phyloP scores from a whole-genome alignment of 2,797 vertebrate genomes.

The Rhinatrema bivittatum region DNA sequence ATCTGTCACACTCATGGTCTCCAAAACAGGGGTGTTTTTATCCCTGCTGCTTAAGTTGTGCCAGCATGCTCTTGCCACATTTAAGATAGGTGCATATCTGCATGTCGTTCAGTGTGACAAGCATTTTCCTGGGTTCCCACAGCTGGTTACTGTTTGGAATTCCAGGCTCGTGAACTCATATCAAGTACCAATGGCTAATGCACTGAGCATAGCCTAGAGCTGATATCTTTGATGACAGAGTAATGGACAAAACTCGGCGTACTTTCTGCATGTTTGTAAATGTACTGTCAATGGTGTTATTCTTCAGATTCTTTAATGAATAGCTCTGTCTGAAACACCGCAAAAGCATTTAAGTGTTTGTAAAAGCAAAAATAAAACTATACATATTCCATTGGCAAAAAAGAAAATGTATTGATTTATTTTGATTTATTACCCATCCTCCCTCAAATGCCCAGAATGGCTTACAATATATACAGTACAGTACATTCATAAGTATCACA shows the following conservation, averaged over 20 bases:
- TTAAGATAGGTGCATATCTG: constrained; percentile 40
- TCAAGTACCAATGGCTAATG: constrained; percentile 58
- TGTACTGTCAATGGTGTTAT: constrained; percentile 32
- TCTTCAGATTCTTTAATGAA: constrained; percentile 17
- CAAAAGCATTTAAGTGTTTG: constrained; percentile 1
- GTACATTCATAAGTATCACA: too few species aligned
- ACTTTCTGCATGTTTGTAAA: constrained; percentile 39
- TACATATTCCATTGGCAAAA: constrained; percentile 6
- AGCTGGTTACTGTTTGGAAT: constrained; percentile 93
- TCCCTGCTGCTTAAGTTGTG: not conserved
- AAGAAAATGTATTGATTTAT: too few species aligned
- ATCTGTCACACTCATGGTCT: too few species aligned
- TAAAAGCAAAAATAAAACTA: constrained; percentile 14
- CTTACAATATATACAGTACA: too few species aligned
- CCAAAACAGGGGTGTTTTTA: too few species aligned
- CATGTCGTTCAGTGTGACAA: constrained; percentile 67
- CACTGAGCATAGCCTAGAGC: constrained; percentile 51
- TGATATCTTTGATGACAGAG: constrained; percentile 68
- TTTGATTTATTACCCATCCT: too few species aligned
- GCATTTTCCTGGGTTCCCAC: constrained; percentile 73
- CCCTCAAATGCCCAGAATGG: too few species aligned
- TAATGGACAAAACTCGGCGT: constrained; percentile 44
- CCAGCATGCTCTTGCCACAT: constrained; percentile 2
- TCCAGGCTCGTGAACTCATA: constrained; percentile 88
- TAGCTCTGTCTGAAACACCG: constrained; percentile 10